Evolutionary conservation across 2,888 invertebrate species (phyloP), one percentile per base, ranked within the genome.

Genomic region (Sphecodes monilicornis): DNA sequence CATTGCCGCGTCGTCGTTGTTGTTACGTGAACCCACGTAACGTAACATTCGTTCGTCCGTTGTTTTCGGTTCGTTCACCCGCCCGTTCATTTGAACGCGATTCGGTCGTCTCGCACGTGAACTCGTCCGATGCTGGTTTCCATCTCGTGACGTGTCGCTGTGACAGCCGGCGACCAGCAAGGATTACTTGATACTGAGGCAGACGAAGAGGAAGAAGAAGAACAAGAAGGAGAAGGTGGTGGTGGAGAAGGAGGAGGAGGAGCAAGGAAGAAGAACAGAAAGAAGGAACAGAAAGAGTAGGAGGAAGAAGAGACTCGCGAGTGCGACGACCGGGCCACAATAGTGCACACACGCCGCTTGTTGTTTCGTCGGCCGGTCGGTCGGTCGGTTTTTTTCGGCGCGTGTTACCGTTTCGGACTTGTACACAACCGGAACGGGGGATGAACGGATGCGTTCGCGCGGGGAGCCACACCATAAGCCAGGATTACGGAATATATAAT

Each of bases 311-410:
- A 84, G 78, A 84, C 88, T 84, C 81, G 85, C 90, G 89, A 90
- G 89, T 89, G 89, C 89, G 89, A 89, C 89, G 89, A 89, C 89
- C 89, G 90, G 86, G 80, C 86, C 82, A 84, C 86, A 88, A 87
- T 90, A 89, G 89, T 89, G 90, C 85, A 87, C 89, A 36, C 36
- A 66, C 39, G 85, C 69, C 87, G 90, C 88, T 90, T 90, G 89
- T 89, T 90, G 89, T 90, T 90, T 86, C 90, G 86, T 85, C 76
- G 87, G 76, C 86, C 90, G 80, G 86, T 86, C 60, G 60, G 29
- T 60, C 29, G 60, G 29, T 60, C 16, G 57, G 60, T 60, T 85
- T 89, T 68, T 68, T 68, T 68, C 86, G 88, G 85, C 82, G 43
- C 80, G 74, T 78, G 74, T 80, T 57, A 43, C 43, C 36, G 68